Percentiles rank a stretch among this genome's conserved stretches.
phyloP scores from a whole-genome alignment of 1,140 invertebrate genomes.

The Saccostrea cuccullata region DNA sequence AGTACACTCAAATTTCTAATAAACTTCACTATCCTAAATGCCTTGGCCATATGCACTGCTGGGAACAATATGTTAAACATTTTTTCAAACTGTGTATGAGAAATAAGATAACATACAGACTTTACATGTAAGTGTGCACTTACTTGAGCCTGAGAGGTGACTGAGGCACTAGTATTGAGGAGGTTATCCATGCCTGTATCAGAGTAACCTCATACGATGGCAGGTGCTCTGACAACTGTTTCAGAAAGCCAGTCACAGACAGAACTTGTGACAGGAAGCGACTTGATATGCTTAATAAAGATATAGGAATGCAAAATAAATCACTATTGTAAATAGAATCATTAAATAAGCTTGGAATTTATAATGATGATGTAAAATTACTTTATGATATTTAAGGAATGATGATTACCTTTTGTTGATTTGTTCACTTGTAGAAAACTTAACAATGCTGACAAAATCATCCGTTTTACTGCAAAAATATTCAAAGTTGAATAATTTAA shows the following conservation, averaged over 20 bases:
- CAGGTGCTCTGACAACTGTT: constrained; percentile 40
- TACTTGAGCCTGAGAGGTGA: constrained; percentile 49
- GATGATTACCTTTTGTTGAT: constrained; percentile 37
- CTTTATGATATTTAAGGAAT: background rate
- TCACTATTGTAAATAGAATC: background rate
- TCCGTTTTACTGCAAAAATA: constrained; percentile 34
- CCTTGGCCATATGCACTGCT: too few relatives aligned
- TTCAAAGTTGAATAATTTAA: background rate
- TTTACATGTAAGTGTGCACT: background rate
- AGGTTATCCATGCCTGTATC: constrained; percentile 66
- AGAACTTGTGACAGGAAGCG: constrained; percentile 63
- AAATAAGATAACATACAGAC: too few relatives aligned
- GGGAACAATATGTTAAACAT: too few relatives aligned
- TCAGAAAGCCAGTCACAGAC: constrained; percentile 47
- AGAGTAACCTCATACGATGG: constrained; percentile 55
- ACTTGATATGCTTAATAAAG: constrained; percentile 57
- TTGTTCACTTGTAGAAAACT: constrained; percentile 27
- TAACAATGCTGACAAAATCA: constrained; percentile 42
- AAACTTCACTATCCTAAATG: too few relatives aligned
- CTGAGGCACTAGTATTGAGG: constrained; percentile 56
- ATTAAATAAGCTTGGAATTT: background rate
- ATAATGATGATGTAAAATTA: background rate
- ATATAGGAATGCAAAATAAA: background rate
- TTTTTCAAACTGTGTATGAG: too few relatives aligned
- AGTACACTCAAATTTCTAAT: too few relatives aligned